Evolutionary conservation across 2,113 vertebrate species (phyloP).

Genomic region (Vimba vimba): DNA sequence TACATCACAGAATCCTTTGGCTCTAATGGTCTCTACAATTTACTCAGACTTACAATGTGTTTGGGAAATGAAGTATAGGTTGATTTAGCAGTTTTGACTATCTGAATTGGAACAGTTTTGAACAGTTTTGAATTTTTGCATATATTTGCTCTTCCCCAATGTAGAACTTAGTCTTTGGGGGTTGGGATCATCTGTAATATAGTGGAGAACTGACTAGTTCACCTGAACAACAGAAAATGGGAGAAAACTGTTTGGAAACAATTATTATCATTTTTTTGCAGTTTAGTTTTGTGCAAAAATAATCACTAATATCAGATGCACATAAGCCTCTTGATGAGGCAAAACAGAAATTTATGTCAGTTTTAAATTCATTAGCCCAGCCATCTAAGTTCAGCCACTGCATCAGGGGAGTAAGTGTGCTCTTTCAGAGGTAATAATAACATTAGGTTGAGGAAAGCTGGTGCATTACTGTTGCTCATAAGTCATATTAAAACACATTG

Average conservation of each 20-base stretch:
- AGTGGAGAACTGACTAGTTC: not conserved
- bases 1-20: not conserved
- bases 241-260: not conserved
- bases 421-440: not conserved
- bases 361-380: conserved; percentile 1
- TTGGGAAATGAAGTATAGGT: not conserved
- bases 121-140: no score
- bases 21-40: not conserved
- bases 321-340: not conserved
- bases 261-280: not conserved
- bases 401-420: not conserved
- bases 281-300: not conserved
- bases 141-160: no score
- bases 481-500: conserved; percentile 14
- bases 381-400: not conserved
- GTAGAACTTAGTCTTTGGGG: not conserved
- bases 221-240: not conserved
- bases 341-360: not conserved
- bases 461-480: not conserved
- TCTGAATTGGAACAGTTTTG: no score
- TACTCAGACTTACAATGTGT: not conserved
- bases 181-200: not conserved
- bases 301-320: not conserved
- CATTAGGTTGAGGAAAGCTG: not conserved
- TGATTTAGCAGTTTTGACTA: not conserved